phyloP scores from a whole-genome alignment of 1,140 invertebrate species.

The Zeugodacus cucurbitae region DNA sequence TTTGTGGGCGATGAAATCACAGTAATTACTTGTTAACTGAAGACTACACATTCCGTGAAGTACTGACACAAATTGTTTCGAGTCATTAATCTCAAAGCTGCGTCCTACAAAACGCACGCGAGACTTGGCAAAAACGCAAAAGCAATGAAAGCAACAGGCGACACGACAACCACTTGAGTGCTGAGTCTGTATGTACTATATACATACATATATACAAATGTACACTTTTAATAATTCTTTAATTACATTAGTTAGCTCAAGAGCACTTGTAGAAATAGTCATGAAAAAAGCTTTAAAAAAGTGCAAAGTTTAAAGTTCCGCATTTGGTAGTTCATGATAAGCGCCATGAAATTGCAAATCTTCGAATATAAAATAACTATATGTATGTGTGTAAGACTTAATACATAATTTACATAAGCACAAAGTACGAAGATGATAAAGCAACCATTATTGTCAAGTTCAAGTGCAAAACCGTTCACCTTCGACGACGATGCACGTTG shows the following conservation, averaged over 20 bases:
- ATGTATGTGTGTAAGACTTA: neutral
- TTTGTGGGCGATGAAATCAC: neutral
- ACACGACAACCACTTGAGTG: neutral
- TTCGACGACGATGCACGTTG: neutral
- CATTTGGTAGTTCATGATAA: neutral
- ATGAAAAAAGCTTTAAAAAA: neutral
- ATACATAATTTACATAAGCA: neutral
- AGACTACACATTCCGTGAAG: neutral
- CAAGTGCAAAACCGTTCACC: neutral
- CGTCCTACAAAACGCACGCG: neutral
- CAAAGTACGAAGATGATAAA: neutral
- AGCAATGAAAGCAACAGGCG: neutral
- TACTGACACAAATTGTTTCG: neutral
- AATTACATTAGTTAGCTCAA: too few relatives aligned
- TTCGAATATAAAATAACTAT: neutral
- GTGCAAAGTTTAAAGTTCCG: neutral
- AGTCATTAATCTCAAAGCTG: neutral
- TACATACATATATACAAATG: too few relatives aligned
- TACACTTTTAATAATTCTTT: too few relatives aligned
- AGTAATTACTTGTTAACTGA: neutral
- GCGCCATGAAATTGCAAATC: neutral
- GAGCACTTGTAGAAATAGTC: neutral
- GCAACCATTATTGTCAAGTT: conserved; percentile 5
- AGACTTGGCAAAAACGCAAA: neutral
- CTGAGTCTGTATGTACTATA: too few relatives aligned